Conservation (phyloP, 2,888 invertebrate species). For the Tortrix viridana region DNA sequence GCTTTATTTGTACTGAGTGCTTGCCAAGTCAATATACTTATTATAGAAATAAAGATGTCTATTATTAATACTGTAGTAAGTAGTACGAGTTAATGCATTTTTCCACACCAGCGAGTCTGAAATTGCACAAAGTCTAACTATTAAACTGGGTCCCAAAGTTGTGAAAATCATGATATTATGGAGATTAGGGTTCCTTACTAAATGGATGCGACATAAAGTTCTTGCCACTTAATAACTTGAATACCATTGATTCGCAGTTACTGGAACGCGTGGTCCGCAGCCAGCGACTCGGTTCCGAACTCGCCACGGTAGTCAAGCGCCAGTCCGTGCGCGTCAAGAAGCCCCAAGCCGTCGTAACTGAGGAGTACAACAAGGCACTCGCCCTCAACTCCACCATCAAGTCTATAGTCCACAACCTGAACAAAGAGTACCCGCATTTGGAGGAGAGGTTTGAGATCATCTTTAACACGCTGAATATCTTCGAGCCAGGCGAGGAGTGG, state of each 20-base stretch:
- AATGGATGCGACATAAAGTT: too few species aligned
- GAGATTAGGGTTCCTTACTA: too few species aligned
- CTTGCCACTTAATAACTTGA: neutral
- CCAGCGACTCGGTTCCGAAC: constrained; percentile 87
- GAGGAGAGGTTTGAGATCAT: constrained; percentile 67
- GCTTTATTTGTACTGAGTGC: too few species aligned
- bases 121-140: too few species aligned
- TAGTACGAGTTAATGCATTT: too few species aligned
- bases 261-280: constrained; percentile 86
- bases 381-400: constrained; percentile 77
- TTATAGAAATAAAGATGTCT: too few species aligned
- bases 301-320: constrained; percentile 77
- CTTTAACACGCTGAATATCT: constrained; percentile 78
- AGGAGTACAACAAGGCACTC: constrained; percentile 81
- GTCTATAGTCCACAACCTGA: constrained; percentile 83
- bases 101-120: too few species aligned
- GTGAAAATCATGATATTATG: too few species aligned
- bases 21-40: too few species aligned
- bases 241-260: constrained; percentile 56
- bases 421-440: constrained; percentile 85
- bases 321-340: constrained; percentile 65
- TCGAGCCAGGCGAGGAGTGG: constrained; percentile 54
- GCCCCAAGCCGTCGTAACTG: constrained; percentile 76
- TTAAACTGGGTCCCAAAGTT: too few species aligned
- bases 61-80: too few species aligned